phyloP scores from a whole-genome alignment of 2,888 invertebrate genomes.

The Andrena bucephala region DNA sequence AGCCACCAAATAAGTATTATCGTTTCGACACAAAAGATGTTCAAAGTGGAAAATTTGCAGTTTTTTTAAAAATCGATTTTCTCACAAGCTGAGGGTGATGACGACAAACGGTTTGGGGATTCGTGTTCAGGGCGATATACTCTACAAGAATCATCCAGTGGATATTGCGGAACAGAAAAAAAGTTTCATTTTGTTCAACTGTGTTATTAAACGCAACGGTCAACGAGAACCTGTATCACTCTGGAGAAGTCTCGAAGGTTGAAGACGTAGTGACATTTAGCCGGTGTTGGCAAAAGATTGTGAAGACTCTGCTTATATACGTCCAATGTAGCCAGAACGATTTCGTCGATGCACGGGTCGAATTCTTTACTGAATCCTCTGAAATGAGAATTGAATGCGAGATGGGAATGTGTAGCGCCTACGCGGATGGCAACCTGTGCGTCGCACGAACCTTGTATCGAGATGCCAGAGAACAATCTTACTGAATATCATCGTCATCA shows the following conservation, averaged over 20 bases:
- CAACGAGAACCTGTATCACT: slow-evolving; percentile 90
- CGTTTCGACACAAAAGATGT: too few relatives aligned
- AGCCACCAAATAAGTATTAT: too few relatives aligned
- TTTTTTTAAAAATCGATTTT: too few relatives aligned
- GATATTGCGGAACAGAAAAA: too few relatives aligned
- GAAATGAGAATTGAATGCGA: not conserved
- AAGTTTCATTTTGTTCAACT: too few relatives aligned
- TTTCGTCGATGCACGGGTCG: slow-evolving; percentile 95
- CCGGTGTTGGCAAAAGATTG: slow-evolving; percentile 95
- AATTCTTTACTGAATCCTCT: slow-evolving; percentile 96
- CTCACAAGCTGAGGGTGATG: too few relatives aligned
- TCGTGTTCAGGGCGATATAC: too few relatives aligned
- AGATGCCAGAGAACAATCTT: slow-evolving; percentile 98
- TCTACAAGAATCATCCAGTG: too few relatives aligned
- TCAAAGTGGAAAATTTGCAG: too few relatives aligned
- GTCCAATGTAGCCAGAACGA: slow-evolving; percentile 94
- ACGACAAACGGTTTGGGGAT: too few relatives aligned
- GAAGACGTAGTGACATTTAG: slow-evolving; percentile 97
- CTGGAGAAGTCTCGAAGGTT: slow-evolving; percentile 97
- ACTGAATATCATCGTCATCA: slow-evolving; percentile 93
- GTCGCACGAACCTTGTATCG: slow-evolving; percentile 90
- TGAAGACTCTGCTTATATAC: slow-evolving; percentile 93
- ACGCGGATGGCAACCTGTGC: not conserved
- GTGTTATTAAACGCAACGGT: not conserved
- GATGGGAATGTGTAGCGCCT: too few relatives aligned